Base-by-base conservation (phyloP, 2,113 vertebrate species). In the Neogobius melanostomus region DNA sequence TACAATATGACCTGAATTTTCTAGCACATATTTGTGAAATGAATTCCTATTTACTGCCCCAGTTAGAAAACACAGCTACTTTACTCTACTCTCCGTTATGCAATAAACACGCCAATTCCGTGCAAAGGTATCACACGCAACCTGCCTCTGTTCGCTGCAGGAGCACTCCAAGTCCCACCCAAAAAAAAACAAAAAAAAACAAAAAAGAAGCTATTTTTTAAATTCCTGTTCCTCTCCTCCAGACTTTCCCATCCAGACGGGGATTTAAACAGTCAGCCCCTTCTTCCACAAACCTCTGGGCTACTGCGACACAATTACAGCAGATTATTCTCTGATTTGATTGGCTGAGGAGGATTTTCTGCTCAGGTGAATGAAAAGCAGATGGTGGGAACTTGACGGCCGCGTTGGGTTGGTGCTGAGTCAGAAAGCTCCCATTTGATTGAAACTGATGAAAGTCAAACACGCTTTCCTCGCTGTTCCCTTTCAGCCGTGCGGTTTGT, bases 351-450 rank as follows among this genome's bases (percentile, higher is more conserved):
- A 80, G 69, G 81, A 85, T 81, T 85, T 85, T 81, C 86, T 84
- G 77, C 5, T 9, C 77, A 67, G 66, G 79, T 80, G 84, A 84
- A 86, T 81, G 81, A 86, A 79, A 89, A 88, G 86, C 86, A 88
- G 88, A 86, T 86, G 88, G 82, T 68, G 77, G 85, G 68, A 77
- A 82, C 28, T 36, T 36, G 28, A 21, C 17, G 7, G 80, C 66
- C 72, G 49, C 66, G 0, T 52, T 79, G 72, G 76, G 0, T 52
- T 79, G 72, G 76, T 77, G 83, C 76, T 72, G 81, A 90, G 81
- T 86, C 81, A 83, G 82, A 72, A 68, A 45, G 67, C 82, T 85
- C 77, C 76, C 17, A 43, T 75, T 69, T 80, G 75, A 75, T 80
- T 86, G 87, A 72, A 82, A 14, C 52, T 66, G 79, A 78, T 71